A percentile compares a stretch with the other conserved stretches of the same genome.
Conservation (phyloP, 30 jellyfish, hydroid and myxozoan genomes). For the Clytia hemisphaerica region DNA sequence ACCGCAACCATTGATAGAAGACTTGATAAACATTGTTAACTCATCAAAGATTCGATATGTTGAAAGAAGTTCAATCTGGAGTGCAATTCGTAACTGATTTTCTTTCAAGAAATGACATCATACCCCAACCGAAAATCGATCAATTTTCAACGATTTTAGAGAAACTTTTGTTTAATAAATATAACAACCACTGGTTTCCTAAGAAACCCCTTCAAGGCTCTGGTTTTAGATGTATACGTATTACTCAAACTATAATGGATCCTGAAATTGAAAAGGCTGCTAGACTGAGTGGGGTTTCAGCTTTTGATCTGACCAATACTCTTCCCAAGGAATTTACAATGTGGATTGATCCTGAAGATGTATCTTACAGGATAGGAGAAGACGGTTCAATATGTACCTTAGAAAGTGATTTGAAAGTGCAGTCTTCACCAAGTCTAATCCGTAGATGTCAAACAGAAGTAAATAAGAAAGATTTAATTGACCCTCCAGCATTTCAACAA, state of each 20-base stretch:
- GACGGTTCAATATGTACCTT: conserved; percentile 98
- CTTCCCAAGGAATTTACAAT: conserved; percentile 87
- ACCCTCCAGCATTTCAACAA: no score
- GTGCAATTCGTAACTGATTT: conserved; percentile 63
- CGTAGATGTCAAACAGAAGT: no score
- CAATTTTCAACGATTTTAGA: conserved; percentile 56
- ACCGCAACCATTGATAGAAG: no score
- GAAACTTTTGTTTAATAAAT: conserved; percentile 50
- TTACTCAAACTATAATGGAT: conserved; percentile 65
- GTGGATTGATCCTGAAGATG: conserved; percentile 97
- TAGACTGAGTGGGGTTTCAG: conserved; percentile 59
- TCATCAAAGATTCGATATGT: conserved; percentile 10
- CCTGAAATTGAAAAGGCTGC: conserved; percentile 83
- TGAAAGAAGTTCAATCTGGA: conserved; percentile 84
- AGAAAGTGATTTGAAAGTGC: no score
- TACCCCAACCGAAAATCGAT: conserved; percentile 61
- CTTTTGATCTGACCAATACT: conserved; percentile 42
- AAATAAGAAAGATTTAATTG: no score
- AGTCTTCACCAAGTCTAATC: no score
- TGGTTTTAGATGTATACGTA: conserved; percentile 81
- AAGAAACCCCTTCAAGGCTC: conserved; percentile 90
- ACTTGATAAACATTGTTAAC: not conserved
- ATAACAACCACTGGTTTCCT: conserved; percentile 91
- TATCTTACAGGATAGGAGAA: conserved; percentile 92
- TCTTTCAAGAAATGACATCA: conserved; percentile 37